These are phyloP conservation scores for Dysidea cf. avara DNA, from an alignment of 37 sponge, comb jelly and placozoan genomes.

Conservation along the genomic window DNA sequence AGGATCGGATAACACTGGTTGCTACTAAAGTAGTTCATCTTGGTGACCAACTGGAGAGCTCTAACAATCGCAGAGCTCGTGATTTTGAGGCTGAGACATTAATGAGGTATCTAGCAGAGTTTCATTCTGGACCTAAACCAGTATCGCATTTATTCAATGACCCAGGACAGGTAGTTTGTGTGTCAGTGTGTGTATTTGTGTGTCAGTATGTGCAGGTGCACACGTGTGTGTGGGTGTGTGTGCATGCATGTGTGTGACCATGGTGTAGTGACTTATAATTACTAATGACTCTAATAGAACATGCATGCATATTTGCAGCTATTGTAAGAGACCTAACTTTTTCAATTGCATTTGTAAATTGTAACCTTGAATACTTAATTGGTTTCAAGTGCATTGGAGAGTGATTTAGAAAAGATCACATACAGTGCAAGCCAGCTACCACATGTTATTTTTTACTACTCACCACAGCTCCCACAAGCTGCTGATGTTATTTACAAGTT, in stretches of 20 bases:
- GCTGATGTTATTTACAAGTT: constrained; percentile 78
- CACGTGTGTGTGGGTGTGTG: too few relatives aligned
- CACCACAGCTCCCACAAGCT: constrained; percentile 74
- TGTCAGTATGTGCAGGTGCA: too few relatives aligned
- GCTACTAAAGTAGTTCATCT: constrained; percentile 95
- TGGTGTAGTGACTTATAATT: not conserved
- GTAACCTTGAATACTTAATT: too few relatives aligned
- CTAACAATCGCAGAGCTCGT: constrained; percentile 54
- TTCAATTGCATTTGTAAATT: too few relatives aligned
- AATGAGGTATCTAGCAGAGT: constrained; percentile 70
- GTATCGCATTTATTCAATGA: constrained; percentile 57
- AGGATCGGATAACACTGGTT: constrained; percentile 74
- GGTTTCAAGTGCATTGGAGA: too few relatives aligned
- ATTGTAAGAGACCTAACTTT: too few relatives aligned
- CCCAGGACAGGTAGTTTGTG: constrained; percentile 39
- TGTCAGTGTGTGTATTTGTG: not conserved
- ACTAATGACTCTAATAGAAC: too few relatives aligned
- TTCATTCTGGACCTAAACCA: constrained; percentile 31
- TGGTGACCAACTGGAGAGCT: constrained; percentile 93
- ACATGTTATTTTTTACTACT: too few relatives aligned
- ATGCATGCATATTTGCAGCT: too few relatives aligned
- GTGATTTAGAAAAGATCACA: too few relatives aligned
- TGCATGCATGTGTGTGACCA: constrained; percentile 6
- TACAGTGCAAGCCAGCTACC: too few relatives aligned
- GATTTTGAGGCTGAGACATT: constrained; percentile 71